These are phyloP conservation scores for Pomacea canaliculata DNA, from an alignment of 2,888 invertebrate genomes.

Conservation along the genomic window DNA sequence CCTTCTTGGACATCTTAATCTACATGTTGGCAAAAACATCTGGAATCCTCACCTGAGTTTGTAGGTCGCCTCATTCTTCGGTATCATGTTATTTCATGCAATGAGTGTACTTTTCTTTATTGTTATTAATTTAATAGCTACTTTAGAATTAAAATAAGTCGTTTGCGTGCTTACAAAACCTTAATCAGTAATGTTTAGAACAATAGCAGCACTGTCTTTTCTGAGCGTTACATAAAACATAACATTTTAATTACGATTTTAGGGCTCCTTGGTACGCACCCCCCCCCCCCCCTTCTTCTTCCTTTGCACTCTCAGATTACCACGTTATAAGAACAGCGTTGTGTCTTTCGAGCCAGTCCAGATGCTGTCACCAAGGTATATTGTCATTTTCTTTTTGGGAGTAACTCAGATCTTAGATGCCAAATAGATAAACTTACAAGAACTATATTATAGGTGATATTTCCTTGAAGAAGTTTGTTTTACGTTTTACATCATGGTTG, in stretches of 20 bases:
- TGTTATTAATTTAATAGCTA: too few species aligned
- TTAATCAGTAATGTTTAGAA: background rate
- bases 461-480: background rate
- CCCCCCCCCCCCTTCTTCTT: too few species aligned
- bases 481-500: background rate
- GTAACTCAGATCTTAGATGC: background rate
- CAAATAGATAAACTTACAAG: background rate
- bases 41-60: conserved; percentile 82
- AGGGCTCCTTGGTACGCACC: conserved; percentile 77
- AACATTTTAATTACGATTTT: conserved; percentile 16
- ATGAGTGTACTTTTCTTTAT: too few species aligned
- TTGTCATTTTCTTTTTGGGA: too few species aligned
- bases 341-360: conserved; percentile 89
- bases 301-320: conserved; percentile 98
- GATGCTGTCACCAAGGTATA: conserved; percentile 86
- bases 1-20: conserved; percentile 98
- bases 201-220: background rate
- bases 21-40: conserved; percentile 89
- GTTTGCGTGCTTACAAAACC: too few species aligned
- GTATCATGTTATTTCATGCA: too few species aligned
- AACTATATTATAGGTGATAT: background rate
- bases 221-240: too few species aligned
- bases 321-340: conserved; percentile 92
- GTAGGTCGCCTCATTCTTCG: conserved; percentile 68
- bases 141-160: too few species aligned